These are phyloP conservation scores for Cossypha niveicapilla DNA, from an alignment of 2,797 vertebrate genomes.

Conservation along the genomic window DNA sequence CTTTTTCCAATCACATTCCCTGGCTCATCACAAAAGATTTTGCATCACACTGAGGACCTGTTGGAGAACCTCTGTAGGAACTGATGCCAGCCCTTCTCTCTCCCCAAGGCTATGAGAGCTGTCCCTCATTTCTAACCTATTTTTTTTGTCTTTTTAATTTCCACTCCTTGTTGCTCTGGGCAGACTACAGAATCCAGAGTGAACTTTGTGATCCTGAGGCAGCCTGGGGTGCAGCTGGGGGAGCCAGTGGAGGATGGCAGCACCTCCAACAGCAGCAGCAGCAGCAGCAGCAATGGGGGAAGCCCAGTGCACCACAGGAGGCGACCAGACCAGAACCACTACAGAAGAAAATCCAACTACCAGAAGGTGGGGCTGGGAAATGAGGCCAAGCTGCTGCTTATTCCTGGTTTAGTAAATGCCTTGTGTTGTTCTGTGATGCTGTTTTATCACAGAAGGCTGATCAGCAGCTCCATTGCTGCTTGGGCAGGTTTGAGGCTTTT, in stretches of 20 bases:
- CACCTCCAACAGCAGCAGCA: constrained; percentile 67
- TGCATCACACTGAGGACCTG: neutral
- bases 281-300: constrained; percentile 69
- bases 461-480: neutral
- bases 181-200: constrained; percentile 88
- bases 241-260: constrained; percentile 79
- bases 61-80: neutral
- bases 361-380: constrained; percentile 77
- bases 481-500: neutral
- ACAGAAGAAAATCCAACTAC: constrained; percentile 79
- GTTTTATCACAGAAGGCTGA: neutral
- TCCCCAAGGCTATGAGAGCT: neutral
- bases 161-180: neutral
- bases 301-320: constrained; percentile 66
- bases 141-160: neutral
- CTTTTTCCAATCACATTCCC: neutral
- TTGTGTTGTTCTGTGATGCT: neutral
- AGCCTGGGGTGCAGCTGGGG: constrained; percentile 40
- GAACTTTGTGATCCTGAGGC: constrained; percentile 89
- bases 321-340: constrained; percentile 79
- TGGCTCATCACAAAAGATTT: neutral
- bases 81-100: neutral
- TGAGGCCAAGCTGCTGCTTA: neutral
- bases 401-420: neutral
- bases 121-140: neutral